These are phyloP conservation scores for Drosophila cognata DNA, from an alignment of 2,888 invertebrate species.

Conservation along the genomic window DNA sequence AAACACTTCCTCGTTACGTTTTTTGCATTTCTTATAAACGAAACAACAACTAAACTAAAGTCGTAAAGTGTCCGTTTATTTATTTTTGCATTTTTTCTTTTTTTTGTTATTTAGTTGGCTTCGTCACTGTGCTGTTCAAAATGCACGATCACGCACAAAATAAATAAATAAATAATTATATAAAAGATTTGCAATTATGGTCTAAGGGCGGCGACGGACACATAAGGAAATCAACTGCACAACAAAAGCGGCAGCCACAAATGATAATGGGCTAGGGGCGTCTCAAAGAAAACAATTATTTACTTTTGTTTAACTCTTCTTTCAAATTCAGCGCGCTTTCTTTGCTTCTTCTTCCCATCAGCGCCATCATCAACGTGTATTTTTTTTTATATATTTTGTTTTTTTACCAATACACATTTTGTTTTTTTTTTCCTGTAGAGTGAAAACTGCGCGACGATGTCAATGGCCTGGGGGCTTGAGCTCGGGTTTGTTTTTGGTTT, in stretches of 20 bases:
- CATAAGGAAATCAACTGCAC: constrained; percentile 21
- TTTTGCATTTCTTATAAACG: constrained; percentile 59
- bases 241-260: constrained; percentile 35
- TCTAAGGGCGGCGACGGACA: constrained; percentile 25
- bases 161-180: constrained; percentile 45
- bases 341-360: constrained; percentile 48
- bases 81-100: constrained; percentile 20
- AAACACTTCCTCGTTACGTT: constrained; percentile 70
- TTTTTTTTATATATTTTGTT: not conserved
- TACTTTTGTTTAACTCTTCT: constrained; percentile 59
- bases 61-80: constrained; percentile 17
- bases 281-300: constrained; percentile 64
- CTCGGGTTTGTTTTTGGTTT: constrained; percentile 3
- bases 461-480: constrained; percentile 48
- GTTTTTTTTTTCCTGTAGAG: constrained; percentile 28
- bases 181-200: constrained; percentile 59
- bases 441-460: constrained; percentile 63
- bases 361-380: constrained; percentile 14
- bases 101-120: constrained; percentile 40
- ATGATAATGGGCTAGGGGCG: constrained; percentile 49
- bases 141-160: constrained; percentile 61
- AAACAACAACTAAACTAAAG: constrained; percentile 1
- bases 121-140: constrained; percentile 35
- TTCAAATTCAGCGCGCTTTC: constrained; percentile 71
- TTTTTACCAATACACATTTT: constrained; percentile 4